These are phyloP conservation scores for Scyliorhinus canicula DNA, from an alignment of 2,797 vertebrate genomes.

Conservation along the genomic window DNA sequence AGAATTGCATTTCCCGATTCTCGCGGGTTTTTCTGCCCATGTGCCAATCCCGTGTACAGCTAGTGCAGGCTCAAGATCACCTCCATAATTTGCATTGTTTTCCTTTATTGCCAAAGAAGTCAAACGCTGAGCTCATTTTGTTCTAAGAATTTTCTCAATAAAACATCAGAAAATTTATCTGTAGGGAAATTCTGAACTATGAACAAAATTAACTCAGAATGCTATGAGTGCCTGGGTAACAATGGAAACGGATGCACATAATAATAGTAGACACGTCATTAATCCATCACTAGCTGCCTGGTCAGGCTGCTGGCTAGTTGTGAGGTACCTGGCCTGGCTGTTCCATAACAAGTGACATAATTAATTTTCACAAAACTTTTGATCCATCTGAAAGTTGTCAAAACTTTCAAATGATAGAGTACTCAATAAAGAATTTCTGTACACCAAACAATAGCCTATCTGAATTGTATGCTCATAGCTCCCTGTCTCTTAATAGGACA, in stretches of 20 bases:
- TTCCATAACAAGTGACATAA: not conserved
- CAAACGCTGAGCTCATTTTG: no score
- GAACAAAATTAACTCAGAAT: no score
- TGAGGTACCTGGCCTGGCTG: not conserved
- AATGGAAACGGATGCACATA: not conserved
- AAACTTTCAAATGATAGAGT: not conserved
- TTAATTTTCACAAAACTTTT: not conserved
- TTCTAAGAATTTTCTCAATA: no score
- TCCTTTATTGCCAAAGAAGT: no score
- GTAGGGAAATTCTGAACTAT: no score
- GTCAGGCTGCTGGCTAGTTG: not conserved
- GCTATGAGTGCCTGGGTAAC: not conserved
- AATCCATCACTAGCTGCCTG: not conserved
- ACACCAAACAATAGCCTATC: not conserved
- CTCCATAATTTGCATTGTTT: no score
- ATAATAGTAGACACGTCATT: not conserved
- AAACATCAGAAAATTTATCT: no score
- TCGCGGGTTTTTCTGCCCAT: no score
- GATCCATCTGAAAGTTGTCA: not conserved
- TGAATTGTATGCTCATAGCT: not conserved
- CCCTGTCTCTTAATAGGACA: not conserved
- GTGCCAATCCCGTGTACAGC: no score
- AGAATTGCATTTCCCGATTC: no score
- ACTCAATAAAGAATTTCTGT: not conserved
- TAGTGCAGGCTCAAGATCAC: no score